A percentile compares a stretch with the other conserved stretches of the same genome.
Evolutionary conservation across 2,888 invertebrate species (phyloP).

Genomic region (Parnassius mnemosyne): DNA sequence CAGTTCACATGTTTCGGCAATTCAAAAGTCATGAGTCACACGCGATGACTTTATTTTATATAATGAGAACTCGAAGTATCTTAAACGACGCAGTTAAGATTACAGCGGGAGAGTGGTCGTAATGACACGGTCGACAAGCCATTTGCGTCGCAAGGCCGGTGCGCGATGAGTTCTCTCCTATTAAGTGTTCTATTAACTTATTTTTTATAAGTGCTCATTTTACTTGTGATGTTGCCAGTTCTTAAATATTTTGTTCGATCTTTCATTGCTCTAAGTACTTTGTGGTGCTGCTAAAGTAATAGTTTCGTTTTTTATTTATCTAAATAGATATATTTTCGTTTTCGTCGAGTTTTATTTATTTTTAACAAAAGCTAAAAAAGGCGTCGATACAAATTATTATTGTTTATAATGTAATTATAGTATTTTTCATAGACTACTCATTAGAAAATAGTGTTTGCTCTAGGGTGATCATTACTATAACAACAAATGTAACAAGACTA

Average conservation of each 20-base stretch:
- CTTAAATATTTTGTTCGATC: constrained; percentile 19
- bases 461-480: too few relatives aligned
- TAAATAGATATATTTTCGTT: too few relatives aligned
- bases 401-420: too few relatives aligned
- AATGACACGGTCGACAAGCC: constrained; percentile 50
- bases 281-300: neutral
- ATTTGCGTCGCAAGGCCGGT: constrained; percentile 48
- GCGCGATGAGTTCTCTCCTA: constrained; percentile 30
- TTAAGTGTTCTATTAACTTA: constrained; percentile 25
- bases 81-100: constrained; percentile 62
- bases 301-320: too few relatives aligned
- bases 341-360: too few relatives aligned
- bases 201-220: constrained; percentile 27
- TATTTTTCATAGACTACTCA: too few relatives aligned
- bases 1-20: constrained; percentile 21
- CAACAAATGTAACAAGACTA: too few relatives aligned
- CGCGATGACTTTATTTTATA: constrained; percentile 47
- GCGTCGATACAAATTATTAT: too few relatives aligned
- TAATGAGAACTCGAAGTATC: constrained; percentile 52
- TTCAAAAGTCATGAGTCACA: constrained; percentile 30
- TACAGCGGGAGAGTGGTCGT: constrained; percentile 53
- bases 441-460: too few relatives aligned
- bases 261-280: constrained; percentile 13
- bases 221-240: constrained; percentile 23
- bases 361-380: too few relatives aligned